Conservation (phyloP, 2,113 vertebrate genomes). For the Passer domesticus region DNA sequence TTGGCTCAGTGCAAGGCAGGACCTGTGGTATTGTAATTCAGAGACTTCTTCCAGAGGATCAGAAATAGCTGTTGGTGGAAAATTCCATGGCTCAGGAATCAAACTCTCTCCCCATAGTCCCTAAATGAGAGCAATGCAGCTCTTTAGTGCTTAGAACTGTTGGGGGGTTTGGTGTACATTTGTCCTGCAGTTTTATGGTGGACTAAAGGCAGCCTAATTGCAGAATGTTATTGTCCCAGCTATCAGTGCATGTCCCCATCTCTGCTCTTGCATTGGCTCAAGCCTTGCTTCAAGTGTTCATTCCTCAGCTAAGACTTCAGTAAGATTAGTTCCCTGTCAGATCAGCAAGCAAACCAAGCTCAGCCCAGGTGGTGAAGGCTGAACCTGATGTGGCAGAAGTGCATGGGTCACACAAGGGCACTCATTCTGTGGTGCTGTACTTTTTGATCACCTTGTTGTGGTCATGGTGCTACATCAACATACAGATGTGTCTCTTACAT, state of each 20-base stretch:
- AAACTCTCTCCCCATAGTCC: neutral
- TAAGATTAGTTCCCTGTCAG: neutral
- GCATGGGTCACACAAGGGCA: neutral
- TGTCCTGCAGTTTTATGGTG: neutral
- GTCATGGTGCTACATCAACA: neutral
- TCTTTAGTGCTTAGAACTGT: neutral
- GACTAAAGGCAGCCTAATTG: neutral
- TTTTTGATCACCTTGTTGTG: neutral
- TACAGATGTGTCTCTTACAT: neutral
- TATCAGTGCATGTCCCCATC: accelerated
- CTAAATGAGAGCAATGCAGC: neutral
- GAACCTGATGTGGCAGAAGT: neutral
- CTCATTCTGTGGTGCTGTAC: neutral
- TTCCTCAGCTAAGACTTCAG: neutral
- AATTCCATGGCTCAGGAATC: neutral
- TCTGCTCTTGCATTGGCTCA: neutral
- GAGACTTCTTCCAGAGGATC: neutral
- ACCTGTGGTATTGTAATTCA: neutral
- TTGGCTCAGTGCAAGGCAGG: neutral
- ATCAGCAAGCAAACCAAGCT: neutral
- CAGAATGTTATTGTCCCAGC: neutral
- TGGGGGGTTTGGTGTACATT: neutral
- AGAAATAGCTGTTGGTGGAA: neutral
- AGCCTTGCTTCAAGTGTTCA: neutral
- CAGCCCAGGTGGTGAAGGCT: neutral